A percentile compares a stretch with the other conserved stretches of the same genome.
Evolutionary conservation across 2,888 invertebrate genomes (phyloP).

Genomic region (Heteromyza rotundicornis): DNA sequence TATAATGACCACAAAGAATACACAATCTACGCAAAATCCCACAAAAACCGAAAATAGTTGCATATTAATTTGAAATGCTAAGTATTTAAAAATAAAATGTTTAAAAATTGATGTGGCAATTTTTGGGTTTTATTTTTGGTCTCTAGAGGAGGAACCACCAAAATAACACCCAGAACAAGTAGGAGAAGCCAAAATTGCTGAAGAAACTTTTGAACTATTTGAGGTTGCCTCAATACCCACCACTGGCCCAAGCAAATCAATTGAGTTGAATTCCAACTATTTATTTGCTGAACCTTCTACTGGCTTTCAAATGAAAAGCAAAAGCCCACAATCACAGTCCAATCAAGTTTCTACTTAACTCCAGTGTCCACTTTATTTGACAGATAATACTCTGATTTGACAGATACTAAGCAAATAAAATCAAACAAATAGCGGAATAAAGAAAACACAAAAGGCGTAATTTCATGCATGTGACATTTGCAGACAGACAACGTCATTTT

Average conservation of each 20-base stretch:
- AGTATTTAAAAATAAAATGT: not conserved
- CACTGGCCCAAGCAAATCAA: constrained; percentile 5
- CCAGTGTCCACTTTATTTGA: too few relatives aligned
- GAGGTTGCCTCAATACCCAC: too few relatives aligned
- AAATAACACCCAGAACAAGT: not conserved
- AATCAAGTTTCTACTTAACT: too few relatives aligned
- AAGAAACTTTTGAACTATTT: too few relatives aligned
- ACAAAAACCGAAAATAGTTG: constrained; percentile 3
- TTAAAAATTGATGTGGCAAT: not conserved
- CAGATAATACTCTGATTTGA: too few relatives aligned
- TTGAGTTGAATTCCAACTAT: not conserved
- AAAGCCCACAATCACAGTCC: too few relatives aligned
- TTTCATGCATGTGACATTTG: constrained; percentile 1
- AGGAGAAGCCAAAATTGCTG: not conserved
- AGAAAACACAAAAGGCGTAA: not conserved
- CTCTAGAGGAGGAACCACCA: not conserved
- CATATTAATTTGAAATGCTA: not conserved
- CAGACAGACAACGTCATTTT: constrained; percentile 1
- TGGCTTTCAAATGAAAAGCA: not conserved
- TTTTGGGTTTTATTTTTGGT: constrained; percentile 10
- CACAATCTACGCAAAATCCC: too few relatives aligned
- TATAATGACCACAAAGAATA: too few relatives aligned
- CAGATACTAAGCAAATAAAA: too few relatives aligned
- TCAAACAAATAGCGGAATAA: not conserved
- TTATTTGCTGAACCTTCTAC: too few relatives aligned